Base-by-base conservation (phyloP, 2,797 vertebrate species). In the Muscicapa striata region DNA sequence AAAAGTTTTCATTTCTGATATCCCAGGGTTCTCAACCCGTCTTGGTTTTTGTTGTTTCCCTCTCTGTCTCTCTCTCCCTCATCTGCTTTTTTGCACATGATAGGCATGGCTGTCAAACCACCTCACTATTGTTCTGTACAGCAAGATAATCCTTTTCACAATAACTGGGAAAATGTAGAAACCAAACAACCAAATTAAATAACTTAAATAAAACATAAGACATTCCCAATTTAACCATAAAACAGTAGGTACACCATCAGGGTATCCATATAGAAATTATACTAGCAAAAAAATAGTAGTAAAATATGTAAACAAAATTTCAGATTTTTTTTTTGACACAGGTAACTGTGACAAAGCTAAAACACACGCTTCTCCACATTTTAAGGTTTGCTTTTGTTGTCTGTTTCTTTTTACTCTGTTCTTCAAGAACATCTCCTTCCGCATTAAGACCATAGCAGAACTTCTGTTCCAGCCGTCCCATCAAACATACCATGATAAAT, bases 261-360 rank as follows among this genome's bases (percentile, higher is more conserved):
- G 75, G 96, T 96, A 96, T 84, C 96, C 94, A 95, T 96, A 94
- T 95, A 97, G 96, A 98, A 98, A 97, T 97, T 97, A 97, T 96
- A 97, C 93, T 97, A 97, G 95, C 97, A 98, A 97, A 96, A 97
- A 97, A 97, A 97, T 52, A 96, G 97, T 98, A 98, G 96, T 98
- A 98, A 98, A 98, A 98, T 98, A 98, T 98, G 98, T 98, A 98
- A 98, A 98, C 98, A 98, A 98, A 98, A 98, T 97, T 97, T 98
- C 97, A 96, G 94, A 91, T 91, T 89, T 95, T 67, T 49, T 98
- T 98, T 98, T 98, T 97, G 97, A 98, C 97, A 98, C 98, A 98
- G 97, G 49, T 97, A 97, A 97, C 98, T 98, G 98, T 98, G 98
- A 98, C 98, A 98, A 97, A 98, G 95, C 94, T 96, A 97, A 98